Base-by-base conservation (phyloP, 2,888 invertebrate genomes). In the Acleris literana region DNA sequence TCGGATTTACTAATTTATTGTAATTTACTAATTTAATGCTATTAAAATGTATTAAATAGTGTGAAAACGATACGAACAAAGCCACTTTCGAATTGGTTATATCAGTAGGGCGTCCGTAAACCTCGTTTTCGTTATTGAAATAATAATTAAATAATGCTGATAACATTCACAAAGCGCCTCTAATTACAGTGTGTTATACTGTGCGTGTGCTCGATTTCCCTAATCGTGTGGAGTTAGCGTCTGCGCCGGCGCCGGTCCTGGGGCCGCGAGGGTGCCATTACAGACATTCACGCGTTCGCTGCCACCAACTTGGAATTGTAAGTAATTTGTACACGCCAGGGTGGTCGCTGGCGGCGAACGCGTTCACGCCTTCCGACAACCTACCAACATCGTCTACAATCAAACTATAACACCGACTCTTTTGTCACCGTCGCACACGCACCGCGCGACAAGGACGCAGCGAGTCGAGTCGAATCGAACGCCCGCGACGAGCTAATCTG, bases 251-350 rank as follows among this genome's bases (percentile, higher is more conserved):
- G 83, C 76, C 76, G 79, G 75, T 82, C 83, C 80, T 77, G 89
- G 84, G 90, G 91, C 90, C 90, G 83, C 85, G 70, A 82, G 90
- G 91, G 90, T 87, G 88, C 84, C 77, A 78, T 76, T 77, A 75
- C 75, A 74, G 71, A 72, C 65, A 68, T 64, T 71, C 76, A 73
- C 85, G 82, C 90, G 87, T 89, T 90, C 88, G 13, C 39, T 39
- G 13, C 39, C 39, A 39, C 13, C 39, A 39, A 39, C 3, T 39
- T 4, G 13, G 13, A 39, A 39, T 39, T 13, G 39, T 39, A 39
- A 4, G 13, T 39, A 11, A 39, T 13, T 39, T 39, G 13, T 13
- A 39, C 39, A 39, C 39, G 39, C 39, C 39, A 39, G 13, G 13
- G 39, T 13, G 11, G 39, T 39, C 39, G 39, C 39, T 13, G 39